phyloP scores from a whole-genome alignment of 2,113 vertebrate species.

The Ivindomyrus marchei region DNA sequence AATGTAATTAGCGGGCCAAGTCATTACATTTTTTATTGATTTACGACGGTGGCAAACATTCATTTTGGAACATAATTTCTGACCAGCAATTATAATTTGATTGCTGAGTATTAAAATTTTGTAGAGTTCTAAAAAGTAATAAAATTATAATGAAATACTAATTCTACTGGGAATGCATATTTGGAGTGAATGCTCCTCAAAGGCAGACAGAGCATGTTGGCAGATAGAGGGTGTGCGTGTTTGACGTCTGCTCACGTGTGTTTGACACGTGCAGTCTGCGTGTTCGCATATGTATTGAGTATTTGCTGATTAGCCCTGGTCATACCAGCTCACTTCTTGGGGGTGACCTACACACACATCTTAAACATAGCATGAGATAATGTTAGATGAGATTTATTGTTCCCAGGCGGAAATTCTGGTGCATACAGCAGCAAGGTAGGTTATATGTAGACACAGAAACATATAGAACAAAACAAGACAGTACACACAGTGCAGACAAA shows the following conservation, averaged over 20 bases:
- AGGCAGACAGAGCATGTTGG: background rate
- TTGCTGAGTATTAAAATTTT: constrained; percentile 4
- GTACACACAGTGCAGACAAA: too few species aligned
- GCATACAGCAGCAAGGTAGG: too few species aligned
- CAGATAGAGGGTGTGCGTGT: background rate
- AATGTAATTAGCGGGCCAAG: background rate
- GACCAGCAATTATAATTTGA: constrained; percentile 15
- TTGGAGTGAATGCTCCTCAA: background rate
- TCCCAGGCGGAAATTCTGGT: too few species aligned
- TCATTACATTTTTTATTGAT: constrained; percentile 16
- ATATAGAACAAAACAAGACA: too few species aligned
- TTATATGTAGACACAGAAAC: too few species aligned
- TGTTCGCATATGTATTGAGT: background rate
- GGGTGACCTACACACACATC: background rate
- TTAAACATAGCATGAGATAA: background rate
- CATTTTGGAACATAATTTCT: constrained; percentile 6
- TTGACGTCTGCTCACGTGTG: background rate
- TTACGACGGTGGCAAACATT: constrained; percentile 18
- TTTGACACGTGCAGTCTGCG: background rate
- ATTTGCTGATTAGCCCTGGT: background rate
- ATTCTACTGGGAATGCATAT: constrained; percentile 5
- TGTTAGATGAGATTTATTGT: background rate
- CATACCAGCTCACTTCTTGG: background rate
- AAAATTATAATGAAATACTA: constrained; percentile 11
- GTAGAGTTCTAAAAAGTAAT: constrained; percentile 15